Conservation (phyloP, 2,888 invertebrate species). For the Chymomyza caudatula region DNA sequence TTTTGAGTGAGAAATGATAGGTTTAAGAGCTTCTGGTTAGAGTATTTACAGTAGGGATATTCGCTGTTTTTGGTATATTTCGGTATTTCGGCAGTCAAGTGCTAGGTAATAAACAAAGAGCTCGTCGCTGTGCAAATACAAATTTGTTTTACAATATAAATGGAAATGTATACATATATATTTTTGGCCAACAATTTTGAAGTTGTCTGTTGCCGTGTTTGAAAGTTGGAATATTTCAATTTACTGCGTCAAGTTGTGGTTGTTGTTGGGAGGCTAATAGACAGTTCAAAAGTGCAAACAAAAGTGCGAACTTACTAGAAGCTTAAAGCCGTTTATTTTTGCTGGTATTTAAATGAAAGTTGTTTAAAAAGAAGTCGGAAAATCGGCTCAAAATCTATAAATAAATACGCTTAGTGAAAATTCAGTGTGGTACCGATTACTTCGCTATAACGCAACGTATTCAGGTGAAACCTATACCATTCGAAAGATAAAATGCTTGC, state of each 20-base stretch:
- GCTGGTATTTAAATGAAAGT: no score
- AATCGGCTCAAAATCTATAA: no score
- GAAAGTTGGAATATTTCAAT: conserved; percentile 51
- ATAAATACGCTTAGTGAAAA: no score
- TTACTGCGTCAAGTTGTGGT: conserved; percentile 25
- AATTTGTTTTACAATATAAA: conserved; percentile 70
- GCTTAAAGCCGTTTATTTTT: background rate
- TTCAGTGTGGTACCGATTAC: no score
- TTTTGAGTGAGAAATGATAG: background rate
- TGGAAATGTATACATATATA: conserved; percentile 57
- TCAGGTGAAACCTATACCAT: no score
- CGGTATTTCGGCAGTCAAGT: conserved; percentile 60
- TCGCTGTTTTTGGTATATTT: background rate
- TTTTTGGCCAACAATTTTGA: conserved; percentile 47
- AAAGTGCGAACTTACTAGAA: background rate
- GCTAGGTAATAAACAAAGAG: conserved; percentile 10
- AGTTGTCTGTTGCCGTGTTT: conserved; percentile 56
- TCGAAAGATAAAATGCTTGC: no score
- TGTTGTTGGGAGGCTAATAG: background rate
- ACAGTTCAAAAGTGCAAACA: background rate
- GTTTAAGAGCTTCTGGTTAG: background rate
- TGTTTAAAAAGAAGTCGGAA: no score
- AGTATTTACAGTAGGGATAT: background rate
- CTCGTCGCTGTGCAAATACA: conserved; percentile 54
- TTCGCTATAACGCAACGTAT: no score